Base-by-base conservation (phyloP, 2,888 invertebrate genomes). In the Embidobia sp. region DNA sequence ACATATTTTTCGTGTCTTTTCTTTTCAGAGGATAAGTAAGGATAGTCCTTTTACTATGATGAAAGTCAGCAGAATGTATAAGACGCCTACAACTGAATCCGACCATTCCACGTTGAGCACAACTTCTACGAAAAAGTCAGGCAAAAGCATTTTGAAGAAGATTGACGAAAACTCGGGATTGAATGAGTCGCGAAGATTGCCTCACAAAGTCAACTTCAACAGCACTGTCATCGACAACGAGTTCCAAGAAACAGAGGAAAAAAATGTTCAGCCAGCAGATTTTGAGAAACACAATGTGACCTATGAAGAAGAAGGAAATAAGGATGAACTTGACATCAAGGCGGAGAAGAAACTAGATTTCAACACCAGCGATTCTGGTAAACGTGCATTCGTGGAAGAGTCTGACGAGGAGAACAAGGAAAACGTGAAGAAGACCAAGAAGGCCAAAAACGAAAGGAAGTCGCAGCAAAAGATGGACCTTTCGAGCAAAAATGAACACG, bases 91-190 rank as follows among this genome's bases (percentile, higher is more conserved):
- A 82, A n/a, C n/a, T n/a, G n/a, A n/a, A n/a, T n/a, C n/a, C n/a
- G n/a, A n/a, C n/a, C n/a, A n/a, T n/a, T n/a, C n/a, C n/a, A 86
- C 18, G 61, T 84, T 7, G 59, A 80, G 1, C 16, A 70, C 85
- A 1, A 88, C 86, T 69, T 87, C 85, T 0, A 73, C 78, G 53
- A 87, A 86, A 49, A 87, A 86, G 0, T 88, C 87, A 1, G 83
- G 82, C 0, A 87, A 83, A 29, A 81, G 87, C 42, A 88, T 88
- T 67, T 66, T 88, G n/a, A 87, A 88, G 26, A 69, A 66, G 76
- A 59, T 78, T 1, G 82, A 83, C 13, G 66, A 66, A 16, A 19
- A 10, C n/a, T 15, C 40, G 22, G 22, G 6, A 22, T 4, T 22
- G 3, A 22, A 22, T 22, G 22, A 3, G 6, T 3, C 22, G 3